Base-by-base conservation (phyloP, 2,888 invertebrate species). In the Ormyrus rosae region DNA sequence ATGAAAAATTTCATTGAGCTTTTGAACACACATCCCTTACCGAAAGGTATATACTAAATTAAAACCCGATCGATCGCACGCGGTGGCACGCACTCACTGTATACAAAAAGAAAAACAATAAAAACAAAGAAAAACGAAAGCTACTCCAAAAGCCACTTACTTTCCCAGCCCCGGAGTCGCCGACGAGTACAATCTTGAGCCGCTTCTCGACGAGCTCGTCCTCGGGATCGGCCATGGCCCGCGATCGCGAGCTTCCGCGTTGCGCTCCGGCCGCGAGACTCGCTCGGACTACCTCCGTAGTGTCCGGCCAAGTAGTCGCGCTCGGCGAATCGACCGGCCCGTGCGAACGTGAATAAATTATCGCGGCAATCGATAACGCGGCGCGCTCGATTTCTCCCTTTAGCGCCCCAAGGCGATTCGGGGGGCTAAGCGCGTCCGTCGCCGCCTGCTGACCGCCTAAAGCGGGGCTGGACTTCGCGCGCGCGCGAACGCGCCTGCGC, bases 111-210 rank as follows among this genome's bases (percentile, higher is more conserved):
- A 58, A 70, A 70, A 58, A 55, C n/a, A 5, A 56, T 10, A 13
- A 19, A 55, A 56, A 11, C 0, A 60, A 51, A 19, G 67, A 34
- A 9, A 11, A 53, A 9, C 11, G 19, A 19, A 13, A 73, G 11
- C 19, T 13, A 11, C 34, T n/a, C 5, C 13, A 65, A 34, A 34
- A 34, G 34, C 34, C 6, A 92, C 92, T 93, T 92, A 96, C 96
- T 93, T 97, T 97, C 84, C 97, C 97, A 84, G 95, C 94, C 80
- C 93, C 93, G 71, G 96, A 93, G 90, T 97, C 96, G 51, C 97
- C 97, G 85, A 97, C 92, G 83, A 97, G 91, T 67, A 95, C 94
- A 86, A 96, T 93, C 91, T 96, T 96, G 84, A 96, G 91, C 87
- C 94, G 94, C 90, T 92, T 94, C 86, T 93, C 93, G 83, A 91